A percentile compares a stretch with the other conserved stretches of the same genome.
These are phyloP conservation scores for Crenichthys baileyi DNA, from an alignment of 2,797 vertebrate genomes.

Conservation along the genomic window DNA sequence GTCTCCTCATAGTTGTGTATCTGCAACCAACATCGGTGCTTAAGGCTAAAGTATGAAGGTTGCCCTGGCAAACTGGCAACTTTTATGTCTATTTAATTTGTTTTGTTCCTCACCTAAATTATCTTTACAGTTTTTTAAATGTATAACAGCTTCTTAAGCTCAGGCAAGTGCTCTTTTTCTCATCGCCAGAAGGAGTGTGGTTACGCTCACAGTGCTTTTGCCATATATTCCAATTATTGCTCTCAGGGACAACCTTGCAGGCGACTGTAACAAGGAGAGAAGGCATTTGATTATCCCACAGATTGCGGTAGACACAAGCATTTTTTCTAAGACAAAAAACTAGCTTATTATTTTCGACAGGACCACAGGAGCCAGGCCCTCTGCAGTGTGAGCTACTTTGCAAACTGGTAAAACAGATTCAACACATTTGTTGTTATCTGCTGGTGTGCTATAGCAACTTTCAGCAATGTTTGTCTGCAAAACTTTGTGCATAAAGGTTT, in stretches of 20 bases:
- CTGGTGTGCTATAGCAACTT: neutral
- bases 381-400: neutral
- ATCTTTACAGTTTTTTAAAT: constrained; percentile 1
- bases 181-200: constrained; percentile 5
- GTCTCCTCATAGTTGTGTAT: neutral
- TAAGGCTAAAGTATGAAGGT: neutral
- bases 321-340: neutral
- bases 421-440: neutral
- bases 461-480: neutral
- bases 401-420: constrained; percentile 12
- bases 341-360: neutral
- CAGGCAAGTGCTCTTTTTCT: constrained; percentile 5
- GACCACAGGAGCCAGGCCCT: constrained; percentile 5
- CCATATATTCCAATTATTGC: constrained; percentile 14
- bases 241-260: constrained; percentile 11
- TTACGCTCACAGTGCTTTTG: constrained; percentile 8
- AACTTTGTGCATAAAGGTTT: neutral
- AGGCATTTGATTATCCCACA: constrained; percentile 7
- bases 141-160: constrained; percentile 1
- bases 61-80: neutral
- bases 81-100: neutral
- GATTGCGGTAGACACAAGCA: constrained; percentile 3
- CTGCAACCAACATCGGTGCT: neutral
- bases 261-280: constrained; percentile 8
- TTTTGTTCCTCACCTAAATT: neutral